These are phyloP conservation scores for Oryzias sinensis DNA, from an alignment of 2,797 vertebrate genomes.

Conservation along the genomic window DNA sequence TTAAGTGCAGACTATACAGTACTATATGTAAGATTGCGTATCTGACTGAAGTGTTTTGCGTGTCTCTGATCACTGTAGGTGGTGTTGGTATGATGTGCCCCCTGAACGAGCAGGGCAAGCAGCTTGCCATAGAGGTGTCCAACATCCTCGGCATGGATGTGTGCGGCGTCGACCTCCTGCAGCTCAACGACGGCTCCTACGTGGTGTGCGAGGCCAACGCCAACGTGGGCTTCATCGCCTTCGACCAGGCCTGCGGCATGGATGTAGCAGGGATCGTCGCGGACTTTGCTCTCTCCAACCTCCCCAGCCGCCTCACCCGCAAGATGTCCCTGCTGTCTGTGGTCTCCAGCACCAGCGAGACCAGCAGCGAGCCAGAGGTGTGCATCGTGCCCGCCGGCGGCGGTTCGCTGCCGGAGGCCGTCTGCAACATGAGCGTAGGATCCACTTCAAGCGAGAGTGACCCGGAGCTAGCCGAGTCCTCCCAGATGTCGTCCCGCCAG, in stretches of 20 bases:
- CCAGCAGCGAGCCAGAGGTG: constrained; percentile 84
- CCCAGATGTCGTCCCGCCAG: constrained; percentile 68
- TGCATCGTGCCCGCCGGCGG: constrained; percentile 58
- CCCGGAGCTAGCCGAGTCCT: constrained; percentile 82
- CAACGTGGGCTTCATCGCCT: constrained; percentile 91
- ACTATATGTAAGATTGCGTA: background rate
- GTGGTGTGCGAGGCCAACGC: constrained; percentile 91
- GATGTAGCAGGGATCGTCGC: constrained; percentile 88
- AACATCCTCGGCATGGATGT: constrained; percentile 93
- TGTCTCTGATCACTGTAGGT: constrained; percentile 66
- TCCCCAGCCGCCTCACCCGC: constrained; percentile 83
- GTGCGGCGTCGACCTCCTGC: constrained; percentile 90
- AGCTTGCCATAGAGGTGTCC: constrained; percentile 89
- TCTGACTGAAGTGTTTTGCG: constrained; percentile 2
- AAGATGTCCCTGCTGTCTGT: constrained; percentile 87
- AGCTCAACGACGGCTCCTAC: constrained; percentile 88
- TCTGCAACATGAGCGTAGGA: constrained; percentile 84
- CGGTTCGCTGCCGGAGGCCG: constrained; percentile 77
- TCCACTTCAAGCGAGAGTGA: constrained; percentile 89
- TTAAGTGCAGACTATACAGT: too few relatives aligned
- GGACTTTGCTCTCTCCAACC: constrained; percentile 87
- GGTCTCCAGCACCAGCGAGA: constrained; percentile 85
- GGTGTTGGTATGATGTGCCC: constrained; percentile 90
- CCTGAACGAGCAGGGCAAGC: constrained; percentile 87
- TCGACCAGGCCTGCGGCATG: constrained; percentile 89